Base-by-base conservation (phyloP, 1,140 invertebrate species). In the Chelonus insularis region DNA sequence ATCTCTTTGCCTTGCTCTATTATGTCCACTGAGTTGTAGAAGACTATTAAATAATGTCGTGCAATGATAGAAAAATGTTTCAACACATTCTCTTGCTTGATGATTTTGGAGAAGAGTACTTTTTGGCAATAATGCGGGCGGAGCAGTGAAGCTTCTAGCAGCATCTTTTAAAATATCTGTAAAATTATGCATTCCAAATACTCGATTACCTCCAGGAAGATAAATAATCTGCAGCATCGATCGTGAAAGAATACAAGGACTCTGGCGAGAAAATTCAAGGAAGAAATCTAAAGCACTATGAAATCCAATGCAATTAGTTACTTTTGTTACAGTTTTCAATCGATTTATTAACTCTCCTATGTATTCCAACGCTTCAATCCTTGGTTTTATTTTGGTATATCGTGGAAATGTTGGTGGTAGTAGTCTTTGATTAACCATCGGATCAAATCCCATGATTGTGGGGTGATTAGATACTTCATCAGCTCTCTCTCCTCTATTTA, bases 371-470 rank as follows among this genome's bases (percentile, higher is more conserved):
- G 95, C 91, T 69, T 96, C 93, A 29, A 84, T 77, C 36, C 93
- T 84, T 47, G 90, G 89, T 66, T 93, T 93, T 67, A 98, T 96
- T 80, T 94, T 91, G 1, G 95, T 96, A 79, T 97, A 98, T 1
- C 96, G 86, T 7, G 97, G 97, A 85, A 99, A 99, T n/a, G 96
- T 97, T 1, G 96, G 96, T 36, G 96, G 96, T 23, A 98, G 82
- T 25, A 97, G 84, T 64, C 96, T 87, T 80, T 97, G 95, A 82
- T 98, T 98, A 32, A 97, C 91, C 75, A 96, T 87, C 16, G 96
- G 94, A 74, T 98, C 95, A 83, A 98, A 98, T 1, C 95, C 95
- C 84, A 95, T 88, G 62, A 85, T 83, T 34, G 70, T 81, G 29
- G 79, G 79, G 73, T 82, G 76, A 72, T 81, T 77, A 50, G 75